These are phyloP conservation scores for Campaea margaritaria DNA, from an alignment of 2,888 invertebrate genomes.

Conservation along the genomic window DNA sequence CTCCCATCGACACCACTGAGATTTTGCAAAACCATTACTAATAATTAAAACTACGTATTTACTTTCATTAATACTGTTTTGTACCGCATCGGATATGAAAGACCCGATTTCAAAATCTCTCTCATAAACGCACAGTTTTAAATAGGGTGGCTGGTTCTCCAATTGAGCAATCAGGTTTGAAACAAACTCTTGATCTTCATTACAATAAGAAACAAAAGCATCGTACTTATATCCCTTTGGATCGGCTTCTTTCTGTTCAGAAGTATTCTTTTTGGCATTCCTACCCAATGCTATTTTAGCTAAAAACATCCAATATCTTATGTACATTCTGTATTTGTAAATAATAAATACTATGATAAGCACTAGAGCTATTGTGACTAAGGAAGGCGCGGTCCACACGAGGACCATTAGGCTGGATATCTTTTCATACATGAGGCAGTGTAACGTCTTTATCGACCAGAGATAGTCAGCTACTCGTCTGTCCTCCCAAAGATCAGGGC, in stretches of 20 bases:
- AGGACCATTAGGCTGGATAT: conserved; percentile 70
- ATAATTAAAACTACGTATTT: conserved; percentile 87
- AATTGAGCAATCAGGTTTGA: conserved; percentile 85
- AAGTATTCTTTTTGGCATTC: conserved; percentile 60
- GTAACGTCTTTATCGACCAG: conserved; percentile 66
- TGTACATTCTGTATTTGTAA: conserved; percentile 78
- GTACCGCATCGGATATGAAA: conserved; percentile 87
- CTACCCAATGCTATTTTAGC: conserved; percentile 81
- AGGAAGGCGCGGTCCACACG: conserved; percentile 73
- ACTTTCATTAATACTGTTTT: conserved; percentile 87
- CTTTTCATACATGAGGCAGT: conserved; percentile 73
- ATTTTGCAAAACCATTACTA: conserved; percentile 88
- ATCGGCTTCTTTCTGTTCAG: conserved; percentile 42
- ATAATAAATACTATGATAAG: conserved; percentile 55
- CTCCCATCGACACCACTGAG: conserved; percentile 91
- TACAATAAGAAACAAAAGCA: conserved; percentile 86
- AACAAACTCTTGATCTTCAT: conserved; percentile 87
- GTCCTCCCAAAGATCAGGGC: conserved; percentile 77
- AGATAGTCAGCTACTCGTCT: conserved; percentile 72
- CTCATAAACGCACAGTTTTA: conserved; percentile 89
- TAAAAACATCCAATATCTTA: conserved; percentile 84
- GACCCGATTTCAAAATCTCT: conserved; percentile 88
- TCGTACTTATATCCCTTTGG: conserved; percentile 79
- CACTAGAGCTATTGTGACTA: conserved; percentile 66
- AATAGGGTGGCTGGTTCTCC: conserved; percentile 85